phyloP scores from a whole-genome alignment of 2,797 vertebrate genomes.

The Echeneis naucrates region DNA sequence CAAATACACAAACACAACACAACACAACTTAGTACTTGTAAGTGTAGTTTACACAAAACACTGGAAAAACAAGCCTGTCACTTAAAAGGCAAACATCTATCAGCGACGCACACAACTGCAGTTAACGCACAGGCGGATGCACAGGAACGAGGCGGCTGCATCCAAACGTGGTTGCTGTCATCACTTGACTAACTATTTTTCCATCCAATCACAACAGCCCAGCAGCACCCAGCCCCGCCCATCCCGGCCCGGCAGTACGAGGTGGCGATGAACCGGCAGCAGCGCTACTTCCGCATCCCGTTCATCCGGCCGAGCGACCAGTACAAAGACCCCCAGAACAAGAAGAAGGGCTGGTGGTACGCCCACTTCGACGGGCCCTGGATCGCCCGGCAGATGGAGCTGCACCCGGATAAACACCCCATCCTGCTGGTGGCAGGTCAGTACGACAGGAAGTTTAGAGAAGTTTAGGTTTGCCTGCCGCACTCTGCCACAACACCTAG shows the following conservation, averaged over 20 bases:
- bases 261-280: slow-evolving; percentile 89
- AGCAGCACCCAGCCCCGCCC: slow-evolving; percentile 88
- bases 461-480: too few relatives aligned
- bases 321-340: slow-evolving; percentile 93
- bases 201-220: slow-evolving; percentile 80
- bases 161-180: slow-evolving; percentile 31
- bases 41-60: too few relatives aligned
- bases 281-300: slow-evolving; percentile 97
- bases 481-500: too few relatives aligned
- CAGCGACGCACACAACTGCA: too few relatives aligned
- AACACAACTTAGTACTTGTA: too few relatives aligned
- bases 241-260: slow-evolving; percentile 88
- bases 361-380: slow-evolving; percentile 96
- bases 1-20: too few relatives aligned
- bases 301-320: slow-evolving; percentile 95
- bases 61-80: too few relatives aligned
- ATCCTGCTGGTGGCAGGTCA: slow-evolving; percentile 95
- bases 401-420: slow-evolving; percentile 96
- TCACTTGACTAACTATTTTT: slow-evolving; percentile 25
- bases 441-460: background rate
- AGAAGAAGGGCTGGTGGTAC: slow-evolving; percentile 99
- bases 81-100: too few relatives aligned
- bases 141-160: slow-evolving; percentile 18
- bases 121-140: slow-evolving; percentile 3
- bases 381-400: slow-evolving; percentile 98